Base-by-base conservation (phyloP, 1,140 invertebrate species). In the Colletes latitarsis region DNA sequence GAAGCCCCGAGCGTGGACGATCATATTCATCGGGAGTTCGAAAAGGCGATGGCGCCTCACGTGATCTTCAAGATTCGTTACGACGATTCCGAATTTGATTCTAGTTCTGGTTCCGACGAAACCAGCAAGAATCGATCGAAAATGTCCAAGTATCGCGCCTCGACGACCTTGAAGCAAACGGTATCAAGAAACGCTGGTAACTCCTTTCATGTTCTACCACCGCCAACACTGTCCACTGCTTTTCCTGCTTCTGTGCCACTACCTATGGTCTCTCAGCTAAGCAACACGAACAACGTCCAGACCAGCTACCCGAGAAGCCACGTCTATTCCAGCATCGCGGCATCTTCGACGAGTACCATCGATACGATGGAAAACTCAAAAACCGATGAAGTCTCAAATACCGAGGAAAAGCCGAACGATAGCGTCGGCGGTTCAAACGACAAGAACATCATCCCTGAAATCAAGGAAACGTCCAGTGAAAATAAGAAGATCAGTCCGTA, bases 11-110 rank as follows among this genome's bases (percentile, higher is more conserved):
- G 76, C 14, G 77, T 85, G n/a, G 53, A 73, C 15, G 52, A 85
- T n/a, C 57, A 70, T 55, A 12, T 83, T 21, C 88, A 88, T 62
- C 64, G 83, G 3, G 82, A 74, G 6, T 92, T 92, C 14, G 89
- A 91, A 71, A 86, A 84, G 4, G 89, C 84, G 0, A 92, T 91
- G 89, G 90, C 91, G 57, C 88, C 92, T 0, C 91, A 92, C 69
- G 92, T 93, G 52, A 83, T 93, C 15, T 93, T 93, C 70, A 91
- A 92, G 63, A 92, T 93, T n/a, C 82, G 90, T 0, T 91, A 91
- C 79, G 92, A 93, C 57, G 93, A 93, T 57, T 90, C 91, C 0
- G 91, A 92, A 4, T 89, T 91, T 60, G 91, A 93, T 46, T 90
- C 89, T 0, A 88, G 74, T 9, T 91, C 89, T 1, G 83, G 72